These are phyloP conservation scores for Sebastes vulpes DNA, from an alignment of 2,797 vertebrate genomes.

Conservation along the genomic window DNA sequence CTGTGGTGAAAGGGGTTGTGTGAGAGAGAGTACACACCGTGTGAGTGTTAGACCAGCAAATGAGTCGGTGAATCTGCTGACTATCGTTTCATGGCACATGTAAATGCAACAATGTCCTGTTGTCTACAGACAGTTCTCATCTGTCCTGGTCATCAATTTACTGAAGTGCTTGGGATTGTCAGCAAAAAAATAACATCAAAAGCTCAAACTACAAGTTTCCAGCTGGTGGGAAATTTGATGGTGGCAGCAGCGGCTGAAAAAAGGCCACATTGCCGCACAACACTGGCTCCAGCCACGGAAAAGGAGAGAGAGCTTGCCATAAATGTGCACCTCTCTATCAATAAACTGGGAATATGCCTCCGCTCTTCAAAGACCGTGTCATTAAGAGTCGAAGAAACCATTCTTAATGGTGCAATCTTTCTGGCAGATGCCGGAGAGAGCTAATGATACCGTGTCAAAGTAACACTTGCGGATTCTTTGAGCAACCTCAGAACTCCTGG, in stretches of 20 bases:
- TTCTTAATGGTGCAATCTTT: conserved; percentile 32
- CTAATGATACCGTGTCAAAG: conserved; percentile 38
- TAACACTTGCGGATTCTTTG: conserved; percentile 39
- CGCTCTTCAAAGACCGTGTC: conserved; percentile 29
- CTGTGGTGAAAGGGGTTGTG: neutral
- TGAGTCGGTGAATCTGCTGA: neutral
- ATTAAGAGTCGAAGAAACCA: conserved; percentile 4
- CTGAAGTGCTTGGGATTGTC: neutral
- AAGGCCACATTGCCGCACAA: conserved; percentile 30
- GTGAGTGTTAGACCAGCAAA: neutral
- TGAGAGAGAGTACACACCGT: neutral
- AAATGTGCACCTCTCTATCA: conserved; percentile 37
- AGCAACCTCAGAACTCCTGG: conserved; percentile 16
- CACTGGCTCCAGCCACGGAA: conserved; percentile 45
- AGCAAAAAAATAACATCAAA: conserved; percentile 1
- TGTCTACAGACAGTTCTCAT: neutral
- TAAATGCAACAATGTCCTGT: neutral
- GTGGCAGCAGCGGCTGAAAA: conserved; percentile 17
- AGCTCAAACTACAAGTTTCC: conserved; percentile 32
- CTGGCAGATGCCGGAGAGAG: conserved; percentile 35
- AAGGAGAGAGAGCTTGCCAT: conserved; percentile 29
- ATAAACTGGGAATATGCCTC: conserved; percentile 13
- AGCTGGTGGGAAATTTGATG: conserved; percentile 41
- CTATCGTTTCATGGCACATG: neutral
- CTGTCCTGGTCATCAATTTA: neutral